phyloP scores from a whole-genome alignment of 2,888 invertebrate genomes.

The Dicranocentrus wangi region DNA sequence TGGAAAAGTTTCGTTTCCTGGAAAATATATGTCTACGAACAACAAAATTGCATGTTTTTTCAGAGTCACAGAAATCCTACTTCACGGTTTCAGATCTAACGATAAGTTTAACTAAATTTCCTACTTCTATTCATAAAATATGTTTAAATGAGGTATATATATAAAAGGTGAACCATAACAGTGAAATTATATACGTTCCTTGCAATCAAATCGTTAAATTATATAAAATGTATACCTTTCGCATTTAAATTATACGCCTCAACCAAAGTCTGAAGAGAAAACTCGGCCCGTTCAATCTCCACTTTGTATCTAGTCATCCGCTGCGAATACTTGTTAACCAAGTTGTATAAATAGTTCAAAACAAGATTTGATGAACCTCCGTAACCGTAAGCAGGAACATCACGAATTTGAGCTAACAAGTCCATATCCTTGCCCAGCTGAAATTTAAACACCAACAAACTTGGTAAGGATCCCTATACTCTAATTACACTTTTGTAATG shows the following conservation, averaged over 20 bases:
- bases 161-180: too few relatives aligned
- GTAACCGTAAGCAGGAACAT: conserved; percentile 35
- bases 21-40: too few relatives aligned
- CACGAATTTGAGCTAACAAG: conserved; percentile 17
- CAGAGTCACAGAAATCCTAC: too few relatives aligned
- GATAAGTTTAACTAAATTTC: too few relatives aligned
- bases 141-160: too few relatives aligned
- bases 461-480: background rate
- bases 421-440: conserved; percentile 46
- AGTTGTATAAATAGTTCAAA: conserved; percentile 16
- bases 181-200: too few relatives aligned
- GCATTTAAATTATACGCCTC: conserved; percentile 12
- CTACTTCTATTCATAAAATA: too few relatives aligned
- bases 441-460: background rate
- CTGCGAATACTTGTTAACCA: conserved; percentile 26
- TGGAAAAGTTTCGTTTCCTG: too few relatives aligned
- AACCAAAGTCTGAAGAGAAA: conserved; percentile 26
- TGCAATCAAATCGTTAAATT: too few relatives aligned
- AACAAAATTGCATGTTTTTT: too few relatives aligned
- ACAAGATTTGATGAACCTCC: conserved; percentile 7
- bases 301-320: conserved; percentile 43
- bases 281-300: conserved; percentile 49
- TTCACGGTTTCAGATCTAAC: too few relatives aligned
- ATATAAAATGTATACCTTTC: conserved; percentile 35
- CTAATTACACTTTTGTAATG: background rate